phyloP scores from a whole-genome alignment of 2,113 vertebrate genomes.

The Callorhinus ursinus region DNA sequence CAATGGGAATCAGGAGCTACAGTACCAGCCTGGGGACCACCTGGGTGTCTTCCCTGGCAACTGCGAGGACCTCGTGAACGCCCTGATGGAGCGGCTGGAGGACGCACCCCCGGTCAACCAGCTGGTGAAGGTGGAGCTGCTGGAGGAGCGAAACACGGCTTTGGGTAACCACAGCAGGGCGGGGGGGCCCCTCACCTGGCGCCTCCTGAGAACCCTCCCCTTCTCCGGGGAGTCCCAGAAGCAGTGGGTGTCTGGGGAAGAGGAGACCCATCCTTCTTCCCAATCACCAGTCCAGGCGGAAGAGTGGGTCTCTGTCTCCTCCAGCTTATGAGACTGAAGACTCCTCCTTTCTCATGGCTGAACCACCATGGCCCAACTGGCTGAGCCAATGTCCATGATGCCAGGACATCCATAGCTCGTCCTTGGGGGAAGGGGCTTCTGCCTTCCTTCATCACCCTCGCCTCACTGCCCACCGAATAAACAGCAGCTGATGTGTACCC shows the following conservation, averaged over 20 bases:
- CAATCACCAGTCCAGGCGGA: background rate
- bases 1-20: slow-evolving; percentile 91
- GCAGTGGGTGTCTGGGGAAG: fast-evolving
- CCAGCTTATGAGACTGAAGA: background rate
- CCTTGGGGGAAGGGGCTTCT: fast-evolving
- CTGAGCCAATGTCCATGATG: background rate
- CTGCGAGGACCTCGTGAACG: slow-evolving; percentile 94
- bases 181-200: background rate
- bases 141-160: slow-evolving; percentile 96
- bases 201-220: fast-evolving
- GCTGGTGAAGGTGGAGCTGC: slow-evolving; percentile 95
- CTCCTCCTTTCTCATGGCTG: background rate
- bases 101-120: slow-evolving; percentile 95
- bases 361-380: background rate
- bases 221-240: background rate
- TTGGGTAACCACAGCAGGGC: slow-evolving; percentile 86
- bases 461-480: background rate
- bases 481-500: background rate
- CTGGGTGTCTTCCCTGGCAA: slow-evolving; percentile 96
- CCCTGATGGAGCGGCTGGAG: slow-evolving; percentile 94
- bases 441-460: fast-evolving
- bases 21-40: slow-evolving; percentile 96
- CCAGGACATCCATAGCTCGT: fast-evolving
- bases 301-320: background rate
- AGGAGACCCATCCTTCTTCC: background rate